A percentile compares a stretch with the other conserved stretches of the same genome.
phyloP scores from a whole-genome alignment of 2,888 invertebrate species.

The Drosophila setosimentum region DNA sequence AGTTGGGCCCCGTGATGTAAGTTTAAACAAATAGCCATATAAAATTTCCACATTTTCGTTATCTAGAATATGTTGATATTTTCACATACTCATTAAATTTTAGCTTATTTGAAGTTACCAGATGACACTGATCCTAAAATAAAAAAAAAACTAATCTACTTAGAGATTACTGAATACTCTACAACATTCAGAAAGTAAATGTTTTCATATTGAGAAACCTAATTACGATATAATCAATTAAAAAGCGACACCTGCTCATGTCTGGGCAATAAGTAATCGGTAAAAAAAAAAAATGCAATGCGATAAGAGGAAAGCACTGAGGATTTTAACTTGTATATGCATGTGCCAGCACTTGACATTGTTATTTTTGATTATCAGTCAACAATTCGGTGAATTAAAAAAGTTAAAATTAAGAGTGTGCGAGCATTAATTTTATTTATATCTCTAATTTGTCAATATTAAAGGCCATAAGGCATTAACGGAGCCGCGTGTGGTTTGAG shows the following conservation, averaged over 20 bases:
- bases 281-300: neutral
- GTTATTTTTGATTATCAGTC: conserved; percentile 6
- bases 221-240: neutral
- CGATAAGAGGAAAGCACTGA: conserved; percentile 32
- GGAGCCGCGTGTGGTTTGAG: conserved; percentile 33
- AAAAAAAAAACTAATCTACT: neutral
- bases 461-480: conserved; percentile 1
- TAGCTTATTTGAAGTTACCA: neutral
- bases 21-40: neutral
- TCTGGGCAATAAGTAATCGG: conserved; percentile 8
- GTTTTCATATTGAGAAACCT: neutral
- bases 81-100: neutral
- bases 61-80: neutral
- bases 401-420: conserved; percentile 18
- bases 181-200: neutral
- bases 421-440: conserved; percentile 15
- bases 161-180: neutral
- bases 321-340: neutral
- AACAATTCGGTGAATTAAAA: conserved; percentile 18
- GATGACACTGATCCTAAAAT: neutral
- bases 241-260: neutral
- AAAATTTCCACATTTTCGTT: neutral
- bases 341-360: conserved; percentile 22
- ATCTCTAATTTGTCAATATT: conserved; percentile 27
- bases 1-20: neutral